Conservation (phyloP, 2,888 invertebrate species). For the Apamea epomidion region DNA sequence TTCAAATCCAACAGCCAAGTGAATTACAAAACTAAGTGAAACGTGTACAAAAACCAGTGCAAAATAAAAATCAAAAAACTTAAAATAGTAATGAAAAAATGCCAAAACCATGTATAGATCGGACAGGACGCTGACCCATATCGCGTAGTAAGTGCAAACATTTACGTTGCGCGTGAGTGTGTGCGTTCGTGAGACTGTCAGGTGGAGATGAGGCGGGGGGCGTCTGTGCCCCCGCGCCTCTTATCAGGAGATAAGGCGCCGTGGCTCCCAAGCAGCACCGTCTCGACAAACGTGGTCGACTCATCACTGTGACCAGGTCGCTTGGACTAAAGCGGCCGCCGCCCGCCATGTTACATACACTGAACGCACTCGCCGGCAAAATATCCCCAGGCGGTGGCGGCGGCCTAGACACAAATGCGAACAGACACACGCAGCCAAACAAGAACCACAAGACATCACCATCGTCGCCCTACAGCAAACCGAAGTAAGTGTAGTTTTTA, state of each 20-base stretch:
- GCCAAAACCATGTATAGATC: slow-evolving; percentile 78
- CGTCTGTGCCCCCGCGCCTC: slow-evolving; percentile 88
- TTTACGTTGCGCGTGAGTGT: slow-evolving; percentile 76
- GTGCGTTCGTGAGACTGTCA: slow-evolving; percentile 83
- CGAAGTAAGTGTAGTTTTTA: slow-evolving; percentile 84
- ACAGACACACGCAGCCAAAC: slow-evolving; percentile 91
- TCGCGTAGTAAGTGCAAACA: slow-evolving; percentile 73
- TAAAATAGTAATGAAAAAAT: slow-evolving; percentile 78
- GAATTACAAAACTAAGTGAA: slow-evolving; percentile 62
- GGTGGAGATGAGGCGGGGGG: slow-evolving; percentile 89
- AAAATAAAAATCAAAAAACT: slow-evolving; percentile 66
- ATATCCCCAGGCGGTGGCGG: slow-evolving; percentile 95
- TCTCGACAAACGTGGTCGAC: slow-evolving; percentile 83
- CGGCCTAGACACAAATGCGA: slow-evolving; percentile 93
- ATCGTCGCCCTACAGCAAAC: slow-evolving; percentile 88
- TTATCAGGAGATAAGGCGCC: slow-evolving; percentile 89
- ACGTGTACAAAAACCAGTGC: slow-evolving; percentile 70
- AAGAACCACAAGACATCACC: slow-evolving; percentile 88
- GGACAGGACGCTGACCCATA: slow-evolving; percentile 88
- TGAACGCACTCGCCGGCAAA: slow-evolving; percentile 97
- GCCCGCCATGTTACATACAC: slow-evolving; percentile 96
- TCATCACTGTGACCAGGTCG: slow-evolving; percentile 88
- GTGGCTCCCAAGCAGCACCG: slow-evolving; percentile 81
- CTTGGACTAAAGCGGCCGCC: slow-evolving; percentile 87
- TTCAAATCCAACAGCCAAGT: slow-evolving; percentile 62